Evolutionary conservation across 2,113 vertebrate species (phyloP).

Genomic region (Engystomops pustulosus): DNA sequence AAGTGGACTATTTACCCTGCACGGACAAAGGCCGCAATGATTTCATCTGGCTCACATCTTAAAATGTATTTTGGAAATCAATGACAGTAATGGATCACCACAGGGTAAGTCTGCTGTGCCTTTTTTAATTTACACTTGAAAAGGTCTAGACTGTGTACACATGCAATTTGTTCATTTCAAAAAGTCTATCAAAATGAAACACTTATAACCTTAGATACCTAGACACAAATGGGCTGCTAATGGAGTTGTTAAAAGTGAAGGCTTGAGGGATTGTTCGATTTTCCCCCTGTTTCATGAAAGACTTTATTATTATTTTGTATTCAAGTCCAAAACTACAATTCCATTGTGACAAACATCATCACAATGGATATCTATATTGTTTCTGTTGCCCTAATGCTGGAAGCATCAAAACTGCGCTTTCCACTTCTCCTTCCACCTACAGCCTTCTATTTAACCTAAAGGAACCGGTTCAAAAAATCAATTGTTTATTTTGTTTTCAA

Average conservation of each 20-base stretch:
- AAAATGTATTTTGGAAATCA: conserved; percentile 26
- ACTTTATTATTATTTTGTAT: background rate
- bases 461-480: background rate
- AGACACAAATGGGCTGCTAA: background rate
- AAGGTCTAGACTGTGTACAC: background rate
- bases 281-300: background rate
- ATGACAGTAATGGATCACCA: conserved; percentile 18
- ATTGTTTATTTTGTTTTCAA: background rate
- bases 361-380: background rate
- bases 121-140: conserved; percentile 34
- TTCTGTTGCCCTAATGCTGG: background rate
- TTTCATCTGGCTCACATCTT: conserved; percentile 15
- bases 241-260: conserved; percentile 7
- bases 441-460: background rate
- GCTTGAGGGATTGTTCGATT: background rate
- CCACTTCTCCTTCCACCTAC: background rate
- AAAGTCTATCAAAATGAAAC: conserved; percentile 32
- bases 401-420: background rate
- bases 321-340: background rate
- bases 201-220: background rate
- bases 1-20: conserved; percentile 28
- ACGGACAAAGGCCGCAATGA: background rate
- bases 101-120: background rate
- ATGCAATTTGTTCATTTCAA: background rate
- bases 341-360: background rate